phyloP scores from a whole-genome alignment of 2,113 vertebrate species.

The Neotoma lepida region DNA sequence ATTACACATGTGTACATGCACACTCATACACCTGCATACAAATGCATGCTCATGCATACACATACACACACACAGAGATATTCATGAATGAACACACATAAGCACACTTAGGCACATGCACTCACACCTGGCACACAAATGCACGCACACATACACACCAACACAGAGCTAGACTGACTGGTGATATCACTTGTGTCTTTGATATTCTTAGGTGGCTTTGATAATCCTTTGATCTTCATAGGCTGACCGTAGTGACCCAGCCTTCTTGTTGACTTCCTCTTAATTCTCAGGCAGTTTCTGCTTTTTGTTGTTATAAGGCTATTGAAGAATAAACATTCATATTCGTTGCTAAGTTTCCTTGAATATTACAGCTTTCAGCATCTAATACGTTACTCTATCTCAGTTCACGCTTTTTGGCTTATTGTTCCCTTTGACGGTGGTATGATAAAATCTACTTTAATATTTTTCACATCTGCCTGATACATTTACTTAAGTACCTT shows the following conservation, averaged over 20 bases:
- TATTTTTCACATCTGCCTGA: background rate
- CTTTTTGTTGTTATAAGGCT: background rate
- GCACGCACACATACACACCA: background rate
- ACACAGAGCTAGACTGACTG: background rate
- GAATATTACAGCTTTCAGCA: background rate
- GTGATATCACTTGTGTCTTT: background rate
- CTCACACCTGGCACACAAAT: background rate
- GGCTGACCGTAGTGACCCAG: background rate
- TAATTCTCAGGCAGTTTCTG: background rate
- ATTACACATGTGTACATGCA: background rate
- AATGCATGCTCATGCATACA: too few relatives aligned
- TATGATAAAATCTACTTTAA: constrained; percentile 9
- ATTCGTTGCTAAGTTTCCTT: background rate
- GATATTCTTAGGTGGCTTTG: background rate
- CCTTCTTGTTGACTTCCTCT: background rate
- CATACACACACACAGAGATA: background rate
- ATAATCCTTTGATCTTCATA: background rate
- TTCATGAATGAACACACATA: background rate
- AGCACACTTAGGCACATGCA: background rate
- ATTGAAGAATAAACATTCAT: background rate
- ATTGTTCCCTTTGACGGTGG: background rate
- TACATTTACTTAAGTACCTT: background rate
- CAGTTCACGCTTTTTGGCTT: background rate
- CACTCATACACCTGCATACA: background rate
- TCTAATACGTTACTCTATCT: background rate